Percentiles rank a stretch among this genome's conserved stretches.
Evolutionary conservation across 2,888 invertebrate species (phyloP).

Genomic region (Bhutanitis thaidina): DNA sequence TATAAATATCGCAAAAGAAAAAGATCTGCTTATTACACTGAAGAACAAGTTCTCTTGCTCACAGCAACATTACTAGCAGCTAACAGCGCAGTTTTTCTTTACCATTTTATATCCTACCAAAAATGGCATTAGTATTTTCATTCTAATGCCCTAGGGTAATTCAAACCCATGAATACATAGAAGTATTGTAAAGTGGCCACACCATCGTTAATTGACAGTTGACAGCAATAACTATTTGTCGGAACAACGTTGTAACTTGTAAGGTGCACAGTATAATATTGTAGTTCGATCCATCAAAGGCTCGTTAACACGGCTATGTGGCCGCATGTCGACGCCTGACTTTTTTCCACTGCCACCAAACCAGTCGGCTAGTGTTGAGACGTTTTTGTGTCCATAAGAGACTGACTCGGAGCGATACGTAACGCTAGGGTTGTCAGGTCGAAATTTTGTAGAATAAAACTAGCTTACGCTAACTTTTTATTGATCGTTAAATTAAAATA

Average conservation of each 20-base stretch:
- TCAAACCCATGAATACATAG: conserved; percentile 43
- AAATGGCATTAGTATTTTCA: background rate
- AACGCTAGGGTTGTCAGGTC: conserved; percentile 25
- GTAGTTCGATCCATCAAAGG: conserved; percentile 68
- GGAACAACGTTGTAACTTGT: conserved; percentile 18
- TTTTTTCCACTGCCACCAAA: conserved; percentile 41
- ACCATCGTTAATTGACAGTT: conserved; percentile 15
- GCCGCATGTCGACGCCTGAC: conserved; percentile 36
- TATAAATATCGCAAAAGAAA: too few relatives aligned
- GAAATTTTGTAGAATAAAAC: too few relatives aligned
- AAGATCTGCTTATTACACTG: too few relatives aligned
- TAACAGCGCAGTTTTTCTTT: too few relatives aligned
- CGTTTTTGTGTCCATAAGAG: conserved; percentile 51
- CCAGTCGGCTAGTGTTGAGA: conserved; percentile 60
- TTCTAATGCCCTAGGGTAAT: conserved; percentile 1
- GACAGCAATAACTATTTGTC: conserved; percentile 23
- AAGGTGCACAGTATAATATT: conserved; percentile 46
- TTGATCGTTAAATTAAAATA: too few relatives aligned
- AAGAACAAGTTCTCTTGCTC: too few relatives aligned
- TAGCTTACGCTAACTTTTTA: too few relatives aligned
- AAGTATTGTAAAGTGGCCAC: conserved; percentile 24
- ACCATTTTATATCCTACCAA: too few relatives aligned
- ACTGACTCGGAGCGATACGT: conserved; percentile 13
- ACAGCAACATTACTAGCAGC: too few relatives aligned
- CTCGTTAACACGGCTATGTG: conserved; percentile 68